phyloP scores from a whole-genome alignment of 2,113 vertebrate species.

The Bungarus multicinctus region DNA sequence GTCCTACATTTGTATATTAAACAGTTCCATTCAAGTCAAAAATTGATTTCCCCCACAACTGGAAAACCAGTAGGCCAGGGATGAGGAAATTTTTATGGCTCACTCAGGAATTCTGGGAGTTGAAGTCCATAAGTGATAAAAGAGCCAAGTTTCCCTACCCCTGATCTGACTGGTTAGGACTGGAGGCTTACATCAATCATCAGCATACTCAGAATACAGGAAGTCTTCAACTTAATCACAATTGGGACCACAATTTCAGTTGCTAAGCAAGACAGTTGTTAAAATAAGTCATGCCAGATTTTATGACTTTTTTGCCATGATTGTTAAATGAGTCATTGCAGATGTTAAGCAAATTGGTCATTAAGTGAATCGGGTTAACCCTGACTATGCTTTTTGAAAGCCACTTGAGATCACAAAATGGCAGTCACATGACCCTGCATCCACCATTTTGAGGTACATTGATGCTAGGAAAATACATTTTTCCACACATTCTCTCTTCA shows the following conservation, averaged over 20 bases:
- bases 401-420: not conserved
- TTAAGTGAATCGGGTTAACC: too few relatives aligned
- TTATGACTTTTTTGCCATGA: not conserved
- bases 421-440: not conserved
- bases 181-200: not conserved
- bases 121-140: too few relatives aligned
- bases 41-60: too few relatives aligned
- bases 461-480: not conserved
- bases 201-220: not conserved
- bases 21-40: too few relatives aligned
- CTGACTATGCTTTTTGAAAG: not conserved
- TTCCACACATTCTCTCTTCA: not conserved
- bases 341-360: not conserved
- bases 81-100: too few relatives aligned
- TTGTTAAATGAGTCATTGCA: not conserved
- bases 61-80: too few relatives aligned
- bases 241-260: not conserved
- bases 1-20: too few relatives aligned
- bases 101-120: too few relatives aligned
- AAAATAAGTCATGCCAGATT: not conserved
- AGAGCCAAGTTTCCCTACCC: too few relatives aligned
- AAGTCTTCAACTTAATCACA: not conserved
- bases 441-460: not conserved
- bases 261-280: not conserved
- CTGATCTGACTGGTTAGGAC: not conserved